Conservation (phyloP, 2,888 invertebrate genomes). For the Nymphalis c-album region DNA sequence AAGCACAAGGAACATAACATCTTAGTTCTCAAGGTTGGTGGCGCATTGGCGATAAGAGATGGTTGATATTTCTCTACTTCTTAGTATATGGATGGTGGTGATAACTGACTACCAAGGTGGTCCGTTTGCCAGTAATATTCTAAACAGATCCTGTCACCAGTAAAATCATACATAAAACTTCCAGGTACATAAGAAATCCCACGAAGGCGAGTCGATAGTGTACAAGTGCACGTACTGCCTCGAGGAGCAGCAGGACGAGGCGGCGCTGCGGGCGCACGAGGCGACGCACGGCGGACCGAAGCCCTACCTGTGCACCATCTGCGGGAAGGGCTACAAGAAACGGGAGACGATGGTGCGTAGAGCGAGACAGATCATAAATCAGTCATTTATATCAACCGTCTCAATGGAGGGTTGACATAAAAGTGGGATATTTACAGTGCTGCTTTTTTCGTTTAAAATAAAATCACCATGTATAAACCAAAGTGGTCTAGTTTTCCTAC, state of each 20-base stretch:
- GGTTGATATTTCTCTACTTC: too few relatives aligned
- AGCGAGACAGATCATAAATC: not conserved
- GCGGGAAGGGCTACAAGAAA: slow-evolving; percentile 62
- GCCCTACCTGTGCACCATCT: slow-evolving; percentile 65
- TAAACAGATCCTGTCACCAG: not conserved
- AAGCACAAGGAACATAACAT: too few relatives aligned
- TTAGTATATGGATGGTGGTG: too few relatives aligned
- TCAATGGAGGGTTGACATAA: too few relatives aligned
- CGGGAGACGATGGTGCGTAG: slow-evolving; percentile 64
- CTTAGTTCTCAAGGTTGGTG: too few relatives aligned
- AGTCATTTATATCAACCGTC: too few relatives aligned
- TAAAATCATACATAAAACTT: not conserved
- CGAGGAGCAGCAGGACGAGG: slow-evolving; percentile 45
- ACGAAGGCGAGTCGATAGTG: slow-evolving; percentile 56
- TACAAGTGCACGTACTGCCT: slow-evolving; percentile 63
- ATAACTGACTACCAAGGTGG: too few relatives aligned
- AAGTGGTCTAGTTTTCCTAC: too few relatives aligned
- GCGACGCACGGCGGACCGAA: slow-evolving; percentile 56
- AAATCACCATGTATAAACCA: too few relatives aligned
- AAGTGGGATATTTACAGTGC: too few relatives aligned
- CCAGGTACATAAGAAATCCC: slow-evolving; percentile 59
- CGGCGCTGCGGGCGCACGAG: slow-evolving; percentile 51
- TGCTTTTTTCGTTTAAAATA: too few relatives aligned
- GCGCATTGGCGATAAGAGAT: too few relatives aligned
- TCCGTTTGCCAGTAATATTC: not conserved